Conservation (phyloP, 2,113 vertebrate species). For the Stigmatopora nigra region DNA sequence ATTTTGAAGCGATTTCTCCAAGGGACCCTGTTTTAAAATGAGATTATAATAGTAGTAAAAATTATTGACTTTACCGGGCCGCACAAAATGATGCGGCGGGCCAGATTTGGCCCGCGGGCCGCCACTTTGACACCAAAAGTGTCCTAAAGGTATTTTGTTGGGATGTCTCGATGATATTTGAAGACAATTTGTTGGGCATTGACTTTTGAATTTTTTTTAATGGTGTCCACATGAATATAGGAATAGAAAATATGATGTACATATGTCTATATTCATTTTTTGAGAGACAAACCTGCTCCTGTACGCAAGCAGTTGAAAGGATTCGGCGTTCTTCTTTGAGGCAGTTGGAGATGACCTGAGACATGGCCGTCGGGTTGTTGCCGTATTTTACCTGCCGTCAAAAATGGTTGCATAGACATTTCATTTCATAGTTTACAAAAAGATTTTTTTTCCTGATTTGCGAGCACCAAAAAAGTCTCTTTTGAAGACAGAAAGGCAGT, state of each 20-base stretch:
- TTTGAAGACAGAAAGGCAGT: neutral
- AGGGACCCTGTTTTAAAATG: constrained; percentile 70
- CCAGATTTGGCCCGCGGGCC: no score
- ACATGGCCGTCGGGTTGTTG: constrained; percentile 79
- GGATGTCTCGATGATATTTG: no score
- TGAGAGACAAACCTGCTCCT: constrained; percentile 81
- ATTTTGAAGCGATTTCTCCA: constrained; percentile 87
- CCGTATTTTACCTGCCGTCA: constrained; percentile 80
- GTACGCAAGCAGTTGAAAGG: constrained; percentile 81
- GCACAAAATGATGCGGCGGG: no score
- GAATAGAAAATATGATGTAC: no score
- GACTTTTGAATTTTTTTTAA: no score
- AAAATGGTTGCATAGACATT: no score
- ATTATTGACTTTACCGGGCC: no score
- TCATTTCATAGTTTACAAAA: no score
- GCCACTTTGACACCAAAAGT: no score
- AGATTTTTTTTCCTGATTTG: neutral
- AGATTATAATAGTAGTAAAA: neutral
- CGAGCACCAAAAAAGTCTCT: neutral
- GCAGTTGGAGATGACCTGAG: constrained; percentile 84
- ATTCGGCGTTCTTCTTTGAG: constrained; percentile 90
- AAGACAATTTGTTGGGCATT: no score
- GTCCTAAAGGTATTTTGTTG: no score
- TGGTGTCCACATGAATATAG: no score
- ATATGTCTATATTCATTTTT: neutral